Conservation (phyloP, 1,140 invertebrate genomes). For the Trichonephila clavata region DNA sequence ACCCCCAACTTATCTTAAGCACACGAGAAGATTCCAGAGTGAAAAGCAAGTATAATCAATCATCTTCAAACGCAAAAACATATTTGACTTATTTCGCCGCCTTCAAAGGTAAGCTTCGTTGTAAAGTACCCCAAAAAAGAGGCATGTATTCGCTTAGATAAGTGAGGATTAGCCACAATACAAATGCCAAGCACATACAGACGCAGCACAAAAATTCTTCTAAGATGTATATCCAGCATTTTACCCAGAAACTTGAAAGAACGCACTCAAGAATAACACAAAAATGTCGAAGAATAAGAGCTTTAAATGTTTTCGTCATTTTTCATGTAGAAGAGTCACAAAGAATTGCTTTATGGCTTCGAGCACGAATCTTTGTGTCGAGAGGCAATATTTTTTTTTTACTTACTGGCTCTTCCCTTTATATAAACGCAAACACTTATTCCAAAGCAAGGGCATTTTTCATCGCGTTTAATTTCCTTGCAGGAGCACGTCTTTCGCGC, state of each 20-base stretch:
- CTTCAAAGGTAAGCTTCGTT: not conserved
- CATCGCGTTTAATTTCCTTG: constrained; percentile 57
- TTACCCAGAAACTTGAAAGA: not conserved
- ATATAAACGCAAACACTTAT: constrained; percentile 47
- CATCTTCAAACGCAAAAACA: not conserved
- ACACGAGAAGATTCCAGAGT: not conserved
- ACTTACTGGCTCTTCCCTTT: not conserved
- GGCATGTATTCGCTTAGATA: not conserved
- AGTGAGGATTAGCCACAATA: not conserved
- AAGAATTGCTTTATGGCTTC: constrained; percentile 48
- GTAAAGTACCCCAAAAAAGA: not conserved
- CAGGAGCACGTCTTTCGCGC: constrained; percentile 39
- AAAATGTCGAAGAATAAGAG: constrained; percentile 35
- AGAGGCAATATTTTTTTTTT: not conserved
- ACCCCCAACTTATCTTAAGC: not conserved
- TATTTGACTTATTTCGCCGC: not conserved
- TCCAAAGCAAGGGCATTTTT: constrained; percentile 33
- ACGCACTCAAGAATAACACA: not conserved
- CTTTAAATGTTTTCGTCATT: constrained; percentile 51
- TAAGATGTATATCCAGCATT: not conserved
- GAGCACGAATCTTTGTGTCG: constrained; percentile 6
- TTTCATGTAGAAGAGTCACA: constrained; percentile 17
- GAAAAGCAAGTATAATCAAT: not conserved
- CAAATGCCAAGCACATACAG: not conserved
- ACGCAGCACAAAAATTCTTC: not conserved